These are phyloP conservation scores for Scomber scombrus DNA, from an alignment of 2,113 vertebrate genomes.

Conservation along the genomic window DNA sequence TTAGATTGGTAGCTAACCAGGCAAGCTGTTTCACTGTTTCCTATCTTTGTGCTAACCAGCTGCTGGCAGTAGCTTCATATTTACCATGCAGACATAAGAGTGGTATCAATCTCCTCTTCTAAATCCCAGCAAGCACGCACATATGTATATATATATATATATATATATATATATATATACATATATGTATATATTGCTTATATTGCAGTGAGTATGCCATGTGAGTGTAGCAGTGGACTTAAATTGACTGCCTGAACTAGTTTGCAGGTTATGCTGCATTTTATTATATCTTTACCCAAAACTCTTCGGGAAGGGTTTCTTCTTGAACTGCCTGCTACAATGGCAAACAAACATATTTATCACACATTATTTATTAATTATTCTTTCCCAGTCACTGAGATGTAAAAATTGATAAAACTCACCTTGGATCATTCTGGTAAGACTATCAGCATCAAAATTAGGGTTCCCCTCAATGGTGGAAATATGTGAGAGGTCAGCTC, in stretches of 20 bases:
- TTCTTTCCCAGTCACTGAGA: background rate
- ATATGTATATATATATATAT: no score
- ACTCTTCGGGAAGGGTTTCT: slow-evolving; percentile 45
- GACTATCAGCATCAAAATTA: slow-evolving; percentile 28
- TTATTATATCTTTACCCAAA: slow-evolving; percentile 67
- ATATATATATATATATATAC: no score
- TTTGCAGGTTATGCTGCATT: slow-evolving; percentile 10
- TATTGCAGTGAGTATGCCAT: background rate
- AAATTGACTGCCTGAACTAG: slow-evolving; percentile 5
- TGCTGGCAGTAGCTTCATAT: background rate
- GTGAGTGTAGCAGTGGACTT: background rate
- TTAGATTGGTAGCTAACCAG: background rate
- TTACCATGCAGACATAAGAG: background rate
- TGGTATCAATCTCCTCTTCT: background rate
- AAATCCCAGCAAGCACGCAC: slow-evolving; percentile 1
- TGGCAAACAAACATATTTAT: slow-evolving; percentile 57
- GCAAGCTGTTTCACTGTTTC: background rate
- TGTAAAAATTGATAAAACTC: slow-evolving; percentile 6
- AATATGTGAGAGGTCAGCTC: slow-evolving; percentile 42
- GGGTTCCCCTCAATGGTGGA: slow-evolving; percentile 24
- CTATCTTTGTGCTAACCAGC: background rate
- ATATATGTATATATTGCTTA: no score
- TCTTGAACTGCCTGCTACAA: slow-evolving; percentile 59
- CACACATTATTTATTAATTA: slow-evolving; percentile 13
- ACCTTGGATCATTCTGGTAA: slow-evolving; percentile 75